A percentile compares a stretch with the other conserved stretches of the same genome.
Evolutionary conservation across 2,113 vertebrate genomes (phyloP).

Genomic region (Pelvicachromis taeniatus): DNA sequence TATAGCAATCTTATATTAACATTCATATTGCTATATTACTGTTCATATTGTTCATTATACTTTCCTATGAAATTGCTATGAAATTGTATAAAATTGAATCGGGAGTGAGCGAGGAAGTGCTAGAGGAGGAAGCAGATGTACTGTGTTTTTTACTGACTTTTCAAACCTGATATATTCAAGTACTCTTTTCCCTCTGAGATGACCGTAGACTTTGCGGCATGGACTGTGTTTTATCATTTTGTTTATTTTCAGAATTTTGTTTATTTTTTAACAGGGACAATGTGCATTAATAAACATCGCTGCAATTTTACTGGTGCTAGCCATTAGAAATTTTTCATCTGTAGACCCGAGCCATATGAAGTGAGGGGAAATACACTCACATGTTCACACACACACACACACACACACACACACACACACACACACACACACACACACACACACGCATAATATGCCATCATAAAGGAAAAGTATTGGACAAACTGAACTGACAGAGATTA

Average conservation of each 20-base stretch:
- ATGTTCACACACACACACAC: neutral
- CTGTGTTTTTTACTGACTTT: slow-evolving; percentile 7
- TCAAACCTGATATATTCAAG: slow-evolving; percentile 24
- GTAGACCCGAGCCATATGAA: neutral
- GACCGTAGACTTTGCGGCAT: neutral
- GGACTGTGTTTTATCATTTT: neutral
- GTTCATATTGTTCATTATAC: neutral
- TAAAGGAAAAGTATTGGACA: neutral
- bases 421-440: neutral
- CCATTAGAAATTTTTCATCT: neutral
- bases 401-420: neutral
- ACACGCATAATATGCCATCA: neutral
- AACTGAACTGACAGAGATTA: neutral
- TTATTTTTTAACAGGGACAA: neutral
- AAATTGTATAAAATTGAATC: neutral
- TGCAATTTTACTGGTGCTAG: fast-evolving
- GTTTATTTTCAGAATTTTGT: neutral
- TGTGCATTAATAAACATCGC: neutral
- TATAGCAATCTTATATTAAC: neutral
- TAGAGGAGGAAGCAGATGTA: neutral
- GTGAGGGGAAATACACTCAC: neutral
- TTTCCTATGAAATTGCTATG: neutral
- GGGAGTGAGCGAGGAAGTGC: neutral
- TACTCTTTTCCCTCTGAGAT: neutral
- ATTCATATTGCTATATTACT: neutral